Evolutionary conservation across 1,140 invertebrate species (phyloP), one percentile per base, ranked within the genome.

Genomic region (Potamilus streckersoni): DNA sequence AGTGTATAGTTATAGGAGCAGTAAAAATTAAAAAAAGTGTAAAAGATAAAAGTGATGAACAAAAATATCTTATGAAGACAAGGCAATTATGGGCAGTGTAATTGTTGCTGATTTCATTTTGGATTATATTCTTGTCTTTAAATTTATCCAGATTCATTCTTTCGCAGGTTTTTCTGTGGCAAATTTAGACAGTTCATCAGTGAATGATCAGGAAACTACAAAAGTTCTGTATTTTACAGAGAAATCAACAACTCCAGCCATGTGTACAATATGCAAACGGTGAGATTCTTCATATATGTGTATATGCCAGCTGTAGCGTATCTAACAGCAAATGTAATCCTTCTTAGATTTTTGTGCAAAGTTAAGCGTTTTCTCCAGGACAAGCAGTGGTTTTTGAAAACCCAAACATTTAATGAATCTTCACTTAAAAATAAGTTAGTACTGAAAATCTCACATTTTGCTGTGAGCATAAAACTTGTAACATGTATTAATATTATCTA

Each of bases 151-250:
- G 38, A 8, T 31, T 49, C 6, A 63, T 49, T 61, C 66, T 55
- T 57, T 79, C 77, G 4, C 72, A 83, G 80, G 79, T 79, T 84
- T 82, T 76, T 69, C 81, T 38, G 49, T 76, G 14, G 78, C 78
- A 66, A 80, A 82, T 49, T 73, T 84, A 68, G 84, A 84, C 57
- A 76, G 79, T 67, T 71, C 78, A n/a, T 69, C 78, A 31, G 57
- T 64, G 13, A 59, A 66, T 27, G 76, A 49, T 60, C n/a, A 74
- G 64, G 69, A 74, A 15, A 81, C 76, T 27, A 92, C 91, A 23
- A 91, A 91, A 86, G 90, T 91, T 49, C 85, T 92, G 27, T 92
- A 91, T 81, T 92, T 91, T 83, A 90, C 89, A 17, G 90, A 91
- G 62, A 85, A 86, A 65, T 88, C 90, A 8, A 85, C 90, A 11